Conservation (phyloP, 2,888 invertebrate species). For the Ichneumoninae sp. region DNA sequence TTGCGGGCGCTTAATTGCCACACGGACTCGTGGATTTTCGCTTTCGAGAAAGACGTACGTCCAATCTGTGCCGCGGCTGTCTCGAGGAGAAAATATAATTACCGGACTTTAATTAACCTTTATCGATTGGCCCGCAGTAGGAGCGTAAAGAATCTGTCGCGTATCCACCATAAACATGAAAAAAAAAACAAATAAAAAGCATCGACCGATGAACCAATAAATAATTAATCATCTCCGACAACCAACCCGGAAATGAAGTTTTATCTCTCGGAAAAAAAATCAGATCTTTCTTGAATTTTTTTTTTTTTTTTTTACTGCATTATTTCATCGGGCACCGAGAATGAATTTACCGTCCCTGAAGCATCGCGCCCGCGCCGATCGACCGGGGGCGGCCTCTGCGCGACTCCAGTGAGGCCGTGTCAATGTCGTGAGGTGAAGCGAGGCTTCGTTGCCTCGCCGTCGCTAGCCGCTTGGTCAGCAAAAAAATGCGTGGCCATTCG, state of each 20-base stretch:
- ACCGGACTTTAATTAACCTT: conserved; percentile 60
- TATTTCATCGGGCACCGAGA: conserved; percentile 40
- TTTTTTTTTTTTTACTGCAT: neutral
- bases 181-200: neutral
- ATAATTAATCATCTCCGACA: neutral
- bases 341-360: conserved; percentile 67
- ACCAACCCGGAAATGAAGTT: neutral
- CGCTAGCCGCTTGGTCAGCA: neutral
- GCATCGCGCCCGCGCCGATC: conserved; percentile 72
- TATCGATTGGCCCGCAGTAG: conserved; percentile 40
- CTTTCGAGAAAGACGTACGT: conserved; percentile 47
- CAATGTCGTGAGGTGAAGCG: conserved; percentile 38
- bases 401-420: conserved; percentile 33
- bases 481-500: conserved; percentile 56
- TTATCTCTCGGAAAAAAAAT: neutral
- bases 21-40: conserved; percentile 20
- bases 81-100: conserved; percentile 53
- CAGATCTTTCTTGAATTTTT: neutral
- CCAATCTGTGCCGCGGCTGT: neutral
- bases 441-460: conserved; percentile 13
- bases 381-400: conserved; percentile 59
- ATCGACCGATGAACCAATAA: neutral
- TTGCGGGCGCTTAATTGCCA: conserved; percentile 44
- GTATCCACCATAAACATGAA: neutral
- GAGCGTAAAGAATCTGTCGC: conserved; percentile 13